Conservation (phyloP, 2,113 vertebrate species). For the Gobio gobio region DNA sequence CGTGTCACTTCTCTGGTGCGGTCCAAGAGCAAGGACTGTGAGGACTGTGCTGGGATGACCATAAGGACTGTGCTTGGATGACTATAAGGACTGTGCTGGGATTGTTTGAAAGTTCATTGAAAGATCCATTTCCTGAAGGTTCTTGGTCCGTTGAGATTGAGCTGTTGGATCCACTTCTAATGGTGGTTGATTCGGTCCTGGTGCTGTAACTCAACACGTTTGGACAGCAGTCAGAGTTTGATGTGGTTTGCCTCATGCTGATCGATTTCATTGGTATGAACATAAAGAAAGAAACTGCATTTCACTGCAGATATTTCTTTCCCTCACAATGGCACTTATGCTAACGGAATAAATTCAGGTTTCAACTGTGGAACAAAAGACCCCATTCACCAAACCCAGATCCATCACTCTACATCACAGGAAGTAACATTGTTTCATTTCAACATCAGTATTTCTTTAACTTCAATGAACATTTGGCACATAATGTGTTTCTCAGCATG, state of each 20-base stretch:
- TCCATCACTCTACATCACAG: background rate
- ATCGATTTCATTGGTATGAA: background rate
- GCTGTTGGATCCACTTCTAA: background rate
- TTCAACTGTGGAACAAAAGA: background rate
- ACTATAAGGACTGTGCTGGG: no score
- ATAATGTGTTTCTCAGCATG: background rate
- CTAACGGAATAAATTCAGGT: no score
- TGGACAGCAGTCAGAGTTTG: background rate
- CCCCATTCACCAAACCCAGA: background rate
- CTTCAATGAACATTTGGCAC: background rate
- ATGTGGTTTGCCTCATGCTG: background rate
- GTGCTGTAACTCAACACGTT: background rate
- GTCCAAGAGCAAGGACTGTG: background rate
- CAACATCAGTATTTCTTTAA: background rate
- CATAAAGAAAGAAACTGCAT: background rate
- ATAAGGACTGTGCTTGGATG: no score
- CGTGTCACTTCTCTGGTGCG: background rate
- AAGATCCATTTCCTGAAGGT: no score
- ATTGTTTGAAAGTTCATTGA: no score
- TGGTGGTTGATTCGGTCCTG: background rate
- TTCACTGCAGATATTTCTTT: no score
- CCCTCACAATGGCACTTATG: no score
- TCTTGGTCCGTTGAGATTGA: no score
- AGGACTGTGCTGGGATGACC: no score
- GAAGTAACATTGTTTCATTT: background rate